A percentile compares a stretch with the other conserved stretches of the same genome.
Conservation (phyloP, 2,113 vertebrate genomes). For the Phyllopteryx taeniolatus region DNA sequence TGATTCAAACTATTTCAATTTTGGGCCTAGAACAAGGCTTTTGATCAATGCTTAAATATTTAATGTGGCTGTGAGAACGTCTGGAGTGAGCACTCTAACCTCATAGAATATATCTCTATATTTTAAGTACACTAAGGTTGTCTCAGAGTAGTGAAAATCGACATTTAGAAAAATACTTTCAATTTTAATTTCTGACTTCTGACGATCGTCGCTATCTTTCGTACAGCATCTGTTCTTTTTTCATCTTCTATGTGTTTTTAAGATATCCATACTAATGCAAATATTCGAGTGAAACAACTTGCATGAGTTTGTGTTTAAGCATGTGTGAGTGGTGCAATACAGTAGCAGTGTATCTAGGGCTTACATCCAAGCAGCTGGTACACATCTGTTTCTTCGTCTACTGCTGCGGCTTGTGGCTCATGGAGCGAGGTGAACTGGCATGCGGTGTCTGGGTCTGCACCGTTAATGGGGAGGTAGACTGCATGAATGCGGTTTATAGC, state of each 20-base stretch:
- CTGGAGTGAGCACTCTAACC: too few species aligned
- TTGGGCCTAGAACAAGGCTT: too few species aligned
- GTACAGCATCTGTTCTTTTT: background rate
- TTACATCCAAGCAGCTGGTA: constrained; percentile 73
- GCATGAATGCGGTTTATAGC: constrained; percentile 55
- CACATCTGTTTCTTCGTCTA: constrained; percentile 69
- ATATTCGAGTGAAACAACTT: constrained; percentile 37
- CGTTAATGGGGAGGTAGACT: constrained; percentile 56
- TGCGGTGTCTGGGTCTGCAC: constrained; percentile 62
- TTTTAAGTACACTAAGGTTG: too few species aligned
- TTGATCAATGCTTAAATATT: too few species aligned
- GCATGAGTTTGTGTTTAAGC: constrained; percentile 32
- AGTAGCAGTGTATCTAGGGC: constrained; percentile 68
- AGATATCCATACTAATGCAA: background rate
- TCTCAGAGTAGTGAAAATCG: too few species aligned
- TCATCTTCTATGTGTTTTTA: background rate
- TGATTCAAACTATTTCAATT: too few species aligned
- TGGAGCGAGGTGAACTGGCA: constrained; percentile 68
- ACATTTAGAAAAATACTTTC: too few species aligned
- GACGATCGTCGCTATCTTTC: background rate
- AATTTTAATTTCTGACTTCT: background rate
- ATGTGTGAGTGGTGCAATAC: constrained; percentile 58
- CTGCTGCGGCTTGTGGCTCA: constrained; percentile 64
- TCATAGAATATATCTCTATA: too few species aligned
- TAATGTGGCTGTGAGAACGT: too few species aligned